Evolutionary conservation across 2,888 invertebrate genomes (phyloP), one percentile per base, ranked within the genome.

Genomic region (Isotomurus palustris): DNA sequence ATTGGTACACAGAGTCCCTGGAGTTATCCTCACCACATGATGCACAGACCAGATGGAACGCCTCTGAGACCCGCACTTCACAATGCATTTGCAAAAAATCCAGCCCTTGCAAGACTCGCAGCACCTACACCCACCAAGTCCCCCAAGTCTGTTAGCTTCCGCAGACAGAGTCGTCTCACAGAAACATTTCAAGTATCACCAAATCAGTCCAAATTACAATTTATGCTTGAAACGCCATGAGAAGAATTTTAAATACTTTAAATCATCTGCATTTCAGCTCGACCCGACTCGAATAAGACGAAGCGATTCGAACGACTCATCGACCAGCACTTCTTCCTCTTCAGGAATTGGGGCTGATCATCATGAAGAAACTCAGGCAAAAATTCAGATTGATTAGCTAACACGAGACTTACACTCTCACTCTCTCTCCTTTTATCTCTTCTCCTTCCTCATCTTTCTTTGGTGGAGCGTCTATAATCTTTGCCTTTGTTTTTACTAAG

Each of bases 21-120:
- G 87, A 80, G 84, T 69, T 86, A 86, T 74, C 85, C 86, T 5
- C 73, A 72, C 53, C 50, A 50, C 32, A 62, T 68, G 60, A 65
- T 69, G 66, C 57, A 62, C 22, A 59, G 62, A 14, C 62, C 57
- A 32, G 60, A 65, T 45, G 65, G 65, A 19, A 62, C 60, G 2
- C 60, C 62, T 17, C 60, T 65, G 32, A 50, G 65, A 22, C 65
- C 65, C 35, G 65, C 65, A 41, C 48, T 65, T 27, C 62, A 65
- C 58, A 62, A 62, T 56, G 56, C 65, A 51, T 65, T 65, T 38
- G 62, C 60, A 53, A 58, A 58, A 54, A 65, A 65, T 49, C 65
- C 65, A 41, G 59, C 59, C 45, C 81, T 78, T 75, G 68, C 73
- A 74, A 74, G 78, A 72, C 47, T 74, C 70, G 64, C 77, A 76